These are phyloP conservation scores for Premnoplex brunnescens DNA, from an alignment of 2,797 vertebrate genomes.

Conservation along the genomic window DNA sequence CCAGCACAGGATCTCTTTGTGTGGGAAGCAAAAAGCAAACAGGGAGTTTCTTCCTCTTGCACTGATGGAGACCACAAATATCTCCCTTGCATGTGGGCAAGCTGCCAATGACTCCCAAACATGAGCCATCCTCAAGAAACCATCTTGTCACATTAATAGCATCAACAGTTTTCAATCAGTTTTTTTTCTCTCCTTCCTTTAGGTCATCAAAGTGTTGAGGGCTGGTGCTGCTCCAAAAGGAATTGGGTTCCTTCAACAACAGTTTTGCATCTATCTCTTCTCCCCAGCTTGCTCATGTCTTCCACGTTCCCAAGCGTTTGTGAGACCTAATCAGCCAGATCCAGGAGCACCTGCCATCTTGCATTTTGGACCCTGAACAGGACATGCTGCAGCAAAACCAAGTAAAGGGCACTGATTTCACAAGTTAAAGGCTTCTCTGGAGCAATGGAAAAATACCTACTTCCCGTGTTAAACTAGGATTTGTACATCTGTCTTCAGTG, in stretches of 20 bases:
- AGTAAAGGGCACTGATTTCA: neutral
- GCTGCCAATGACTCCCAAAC: neutral
- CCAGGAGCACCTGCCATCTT: neutral
- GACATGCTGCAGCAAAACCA: neutral
- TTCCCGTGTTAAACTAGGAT: neutral
- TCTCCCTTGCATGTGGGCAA: neutral
- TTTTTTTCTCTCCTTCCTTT: neutral
- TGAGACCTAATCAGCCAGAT: neutral
- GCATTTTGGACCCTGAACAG: neutral
- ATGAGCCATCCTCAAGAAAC: neutral
- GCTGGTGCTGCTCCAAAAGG: neutral
- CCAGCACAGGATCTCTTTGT: neutral
- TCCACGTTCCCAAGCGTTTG: neutral
- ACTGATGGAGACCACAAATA: neutral
- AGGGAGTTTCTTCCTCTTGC: neutral
- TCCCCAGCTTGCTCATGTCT: rapidly evolving
- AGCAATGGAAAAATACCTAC: neutral
- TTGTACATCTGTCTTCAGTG: neutral
- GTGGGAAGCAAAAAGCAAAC: neutral
- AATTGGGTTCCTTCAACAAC: neutral
- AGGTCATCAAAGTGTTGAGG: neutral
- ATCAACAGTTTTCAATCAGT: neutral
- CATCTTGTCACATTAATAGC: neutral
- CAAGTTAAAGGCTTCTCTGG: neutral
- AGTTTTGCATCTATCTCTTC: neutral